A percentile compares a stretch with the other conserved stretches of the same genome.
These are phyloP conservation scores for Thunnus maccoyii DNA, from an alignment of 2,113 vertebrate genomes.

Conservation along the genomic window DNA sequence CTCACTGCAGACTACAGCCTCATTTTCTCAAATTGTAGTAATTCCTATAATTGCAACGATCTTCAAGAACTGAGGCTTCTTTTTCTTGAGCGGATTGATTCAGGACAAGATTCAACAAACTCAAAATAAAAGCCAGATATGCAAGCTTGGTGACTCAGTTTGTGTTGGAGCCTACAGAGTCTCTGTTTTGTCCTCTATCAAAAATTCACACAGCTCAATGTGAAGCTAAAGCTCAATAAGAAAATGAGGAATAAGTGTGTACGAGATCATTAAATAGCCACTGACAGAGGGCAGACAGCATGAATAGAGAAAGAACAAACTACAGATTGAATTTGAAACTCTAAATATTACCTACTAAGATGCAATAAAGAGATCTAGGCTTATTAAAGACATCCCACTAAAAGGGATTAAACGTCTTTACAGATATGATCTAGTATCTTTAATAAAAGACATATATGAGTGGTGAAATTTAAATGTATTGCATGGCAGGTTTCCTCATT, in stretches of 20 bases:
- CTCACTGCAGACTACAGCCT: neutral
- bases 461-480: slow-evolving; percentile 36
- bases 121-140: neutral
- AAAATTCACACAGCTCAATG: neutral
- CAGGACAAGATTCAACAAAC: neutral
- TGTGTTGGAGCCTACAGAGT: neutral
- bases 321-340: slow-evolving; percentile 22
- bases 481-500: slow-evolving; percentile 21
- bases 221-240: slow-evolving; percentile 4
- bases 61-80: neutral
- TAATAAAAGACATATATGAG: slow-evolving; percentile 44
- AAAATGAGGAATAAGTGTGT: neutral
- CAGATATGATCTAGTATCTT: slow-evolving; percentile 28
- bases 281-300: neutral
- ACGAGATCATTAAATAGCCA: slow-evolving; percentile 4
- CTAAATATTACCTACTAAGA: slow-evolving; percentile 8
- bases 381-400: slow-evolving; percentile 30
- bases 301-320: slow-evolving; percentile 4
- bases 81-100: neutral
- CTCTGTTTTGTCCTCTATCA: neutral
- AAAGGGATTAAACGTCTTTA: slow-evolving; percentile 38
- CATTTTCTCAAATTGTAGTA: neutral
- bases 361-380: slow-evolving; percentile 9
- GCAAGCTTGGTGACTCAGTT: neutral
- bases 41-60: neutral